Evolutionary conservation across 2,888 invertebrate genomes (phyloP).

Genomic region (Sminthurinus aureus): DNA sequence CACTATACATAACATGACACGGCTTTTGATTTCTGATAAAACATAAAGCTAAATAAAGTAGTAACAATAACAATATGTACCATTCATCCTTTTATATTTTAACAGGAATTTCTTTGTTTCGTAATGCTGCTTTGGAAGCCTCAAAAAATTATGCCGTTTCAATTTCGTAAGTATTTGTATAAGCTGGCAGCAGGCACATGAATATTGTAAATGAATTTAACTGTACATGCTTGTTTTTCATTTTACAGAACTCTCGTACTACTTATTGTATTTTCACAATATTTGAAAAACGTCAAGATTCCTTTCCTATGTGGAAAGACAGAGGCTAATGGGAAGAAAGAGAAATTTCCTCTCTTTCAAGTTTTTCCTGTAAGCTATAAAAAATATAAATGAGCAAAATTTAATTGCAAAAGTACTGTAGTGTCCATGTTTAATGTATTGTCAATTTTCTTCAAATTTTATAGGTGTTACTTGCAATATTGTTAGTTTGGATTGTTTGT

Average conservation of each 20-base stretch:
- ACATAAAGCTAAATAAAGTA: no score
- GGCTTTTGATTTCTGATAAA: no score
- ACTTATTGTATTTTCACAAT: conserved; percentile 52
- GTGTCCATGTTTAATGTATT: no score
- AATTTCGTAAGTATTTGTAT: conserved; percentile 61
- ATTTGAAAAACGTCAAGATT: conserved; percentile 44
- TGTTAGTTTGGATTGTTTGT: conserved; percentile 79
- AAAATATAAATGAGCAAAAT: neutral
- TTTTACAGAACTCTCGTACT: conserved; percentile 52
- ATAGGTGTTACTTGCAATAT: conserved; percentile 61
- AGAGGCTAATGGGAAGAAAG: conserved; percentile 37
- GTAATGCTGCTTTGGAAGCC: conserved; percentile 63
- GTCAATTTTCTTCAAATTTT: no score
- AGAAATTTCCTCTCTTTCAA: conserved; percentile 38
- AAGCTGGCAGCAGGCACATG: neutral
- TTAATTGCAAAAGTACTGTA: neutral
- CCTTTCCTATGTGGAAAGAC: conserved; percentile 30
- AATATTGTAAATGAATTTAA: conserved; percentile 17
- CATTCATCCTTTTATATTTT: no score
- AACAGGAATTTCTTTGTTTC: conserved; percentile 66
- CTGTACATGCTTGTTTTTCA: no score
- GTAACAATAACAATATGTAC: no score
- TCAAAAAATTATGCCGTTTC: conserved; percentile 65
- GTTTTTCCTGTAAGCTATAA: conserved; percentile 21
- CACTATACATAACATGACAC: no score